Percentiles rank a stretch among this genome's conserved stretches.
These are phyloP conservation scores for Callipepla californica DNA, from an alignment of 2,113 vertebrate species.

Conservation along the genomic window DNA sequence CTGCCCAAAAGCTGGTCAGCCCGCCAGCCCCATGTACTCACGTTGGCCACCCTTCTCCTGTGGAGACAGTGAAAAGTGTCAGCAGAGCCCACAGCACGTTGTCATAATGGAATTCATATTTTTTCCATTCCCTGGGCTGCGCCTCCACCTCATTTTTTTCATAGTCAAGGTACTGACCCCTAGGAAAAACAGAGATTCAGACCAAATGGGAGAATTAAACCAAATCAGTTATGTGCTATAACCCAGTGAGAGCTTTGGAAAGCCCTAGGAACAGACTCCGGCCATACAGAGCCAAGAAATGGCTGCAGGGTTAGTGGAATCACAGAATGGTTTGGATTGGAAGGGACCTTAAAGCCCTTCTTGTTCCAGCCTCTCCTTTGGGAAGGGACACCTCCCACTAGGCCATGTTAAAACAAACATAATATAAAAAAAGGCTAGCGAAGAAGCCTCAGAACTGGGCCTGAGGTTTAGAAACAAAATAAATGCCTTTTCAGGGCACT, in stretches of 20 bases:
- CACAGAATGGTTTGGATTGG: not conserved
- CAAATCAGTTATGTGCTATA: not conserved
- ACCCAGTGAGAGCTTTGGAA: fast-evolving
- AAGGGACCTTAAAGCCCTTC: not conserved
- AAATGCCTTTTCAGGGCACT: not conserved
- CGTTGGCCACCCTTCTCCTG: constrained; percentile 97
- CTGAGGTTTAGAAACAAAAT: not conserved
- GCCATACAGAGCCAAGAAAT: not conserved
- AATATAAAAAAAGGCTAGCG: not conserved
- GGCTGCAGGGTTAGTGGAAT: not conserved
- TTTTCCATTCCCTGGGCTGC: constrained; percentile 92
- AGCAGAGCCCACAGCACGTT: constrained; percentile 97
- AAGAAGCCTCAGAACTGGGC: not conserved
- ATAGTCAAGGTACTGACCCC: constrained; percentile 94
- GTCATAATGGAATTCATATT: constrained; percentile 96
- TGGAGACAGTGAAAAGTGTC: constrained; percentile 96
- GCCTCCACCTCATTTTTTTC: constrained; percentile 89
- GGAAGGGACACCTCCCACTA: not conserved
- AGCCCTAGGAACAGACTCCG: not conserved
- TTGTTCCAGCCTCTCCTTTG: no score
- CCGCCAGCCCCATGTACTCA: constrained; percentile 72
- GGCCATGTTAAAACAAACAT: not conserved
- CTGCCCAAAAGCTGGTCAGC: not conserved
- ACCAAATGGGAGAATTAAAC: not conserved
- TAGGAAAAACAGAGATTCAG: constrained; percentile 47